Conservation (phyloP, 2,888 invertebrate species). For the Bimastos eiseni region DNA sequence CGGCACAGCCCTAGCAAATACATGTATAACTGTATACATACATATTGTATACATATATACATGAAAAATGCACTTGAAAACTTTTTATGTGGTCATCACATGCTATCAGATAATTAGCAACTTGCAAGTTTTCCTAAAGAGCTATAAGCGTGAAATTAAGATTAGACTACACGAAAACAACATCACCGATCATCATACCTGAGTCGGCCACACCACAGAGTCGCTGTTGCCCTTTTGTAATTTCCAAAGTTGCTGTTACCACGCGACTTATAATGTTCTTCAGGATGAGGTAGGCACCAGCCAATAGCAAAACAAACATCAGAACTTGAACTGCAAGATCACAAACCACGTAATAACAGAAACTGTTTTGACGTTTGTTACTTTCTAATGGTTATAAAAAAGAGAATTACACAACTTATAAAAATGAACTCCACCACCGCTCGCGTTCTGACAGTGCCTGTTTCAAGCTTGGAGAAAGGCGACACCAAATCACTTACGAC, state of each 20-base stretch:
- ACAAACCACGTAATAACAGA: not conserved
- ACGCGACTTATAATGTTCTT: not conserved
- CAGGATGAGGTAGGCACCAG: not conserved
- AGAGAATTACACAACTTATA: no score
- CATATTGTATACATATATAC: no score
- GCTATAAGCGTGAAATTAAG: not conserved
- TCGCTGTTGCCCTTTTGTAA: not conserved
- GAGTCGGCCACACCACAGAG: slow-evolving; percentile 9
- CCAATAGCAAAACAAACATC: not conserved
- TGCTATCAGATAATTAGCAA: no score
- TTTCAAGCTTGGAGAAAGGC: no score
- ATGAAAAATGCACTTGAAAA: no score
- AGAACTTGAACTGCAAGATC: not conserved
- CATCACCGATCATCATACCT: not conserved
- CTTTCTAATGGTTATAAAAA: no score
- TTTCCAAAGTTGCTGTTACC: not conserved
- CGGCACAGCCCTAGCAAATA: no score
- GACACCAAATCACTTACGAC: no score
- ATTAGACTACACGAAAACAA: not conserved
- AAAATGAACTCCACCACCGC: no score
- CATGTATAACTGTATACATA: no score
- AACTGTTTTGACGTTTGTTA: not conserved
- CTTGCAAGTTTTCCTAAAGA: not conserved
- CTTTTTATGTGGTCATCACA: not conserved
- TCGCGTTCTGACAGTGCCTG: no score